phyloP scores from a whole-genome alignment of 2,888 invertebrate species.

The Coecobrya sp. region DNA sequence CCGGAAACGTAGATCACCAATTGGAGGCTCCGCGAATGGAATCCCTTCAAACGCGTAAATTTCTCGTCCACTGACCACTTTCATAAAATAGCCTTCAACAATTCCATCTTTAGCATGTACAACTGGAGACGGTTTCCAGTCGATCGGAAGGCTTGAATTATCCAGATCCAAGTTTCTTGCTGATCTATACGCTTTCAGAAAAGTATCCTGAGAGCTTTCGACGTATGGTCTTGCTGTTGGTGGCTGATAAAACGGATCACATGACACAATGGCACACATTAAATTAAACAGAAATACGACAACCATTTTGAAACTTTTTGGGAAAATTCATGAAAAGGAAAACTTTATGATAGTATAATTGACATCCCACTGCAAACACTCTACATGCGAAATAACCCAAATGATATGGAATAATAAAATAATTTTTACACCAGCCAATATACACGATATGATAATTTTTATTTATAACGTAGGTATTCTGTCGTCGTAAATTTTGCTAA shows the following conservation, averaged over 20 bases:
- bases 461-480: not conserved
- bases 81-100: conserved; percentile 83
- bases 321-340: not conserved
- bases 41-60: conserved; percentile 85
- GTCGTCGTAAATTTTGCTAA: not conserved
- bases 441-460: not conserved
- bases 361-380: not conserved
- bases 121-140: conserved; percentile 27
- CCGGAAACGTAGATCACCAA: conserved; percentile 44
- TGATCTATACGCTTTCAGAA: conserved; percentile 18
- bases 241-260: conserved; percentile 73
- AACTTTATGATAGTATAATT: not conserved
- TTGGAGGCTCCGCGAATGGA: conserved; percentile 81
- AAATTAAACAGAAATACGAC: conserved; percentile 79
- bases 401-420: not conserved
- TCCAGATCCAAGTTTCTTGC: conserved; percentile 5
- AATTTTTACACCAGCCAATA: too few relatives aligned
- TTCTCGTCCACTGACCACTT: conserved; percentile 76
- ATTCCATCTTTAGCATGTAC: conserved; percentile 72
- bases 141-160: not conserved
- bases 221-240: conserved; percentile 57
- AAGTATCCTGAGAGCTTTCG: conserved; percentile 24
- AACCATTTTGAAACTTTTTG: conserved; percentile 70
- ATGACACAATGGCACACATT: conserved; percentile 79
- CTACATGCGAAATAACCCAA: not conserved